These are phyloP conservation scores for Elegia similella DNA, from an alignment of 2,888 invertebrate genomes.

Conservation along the genomic window DNA sequence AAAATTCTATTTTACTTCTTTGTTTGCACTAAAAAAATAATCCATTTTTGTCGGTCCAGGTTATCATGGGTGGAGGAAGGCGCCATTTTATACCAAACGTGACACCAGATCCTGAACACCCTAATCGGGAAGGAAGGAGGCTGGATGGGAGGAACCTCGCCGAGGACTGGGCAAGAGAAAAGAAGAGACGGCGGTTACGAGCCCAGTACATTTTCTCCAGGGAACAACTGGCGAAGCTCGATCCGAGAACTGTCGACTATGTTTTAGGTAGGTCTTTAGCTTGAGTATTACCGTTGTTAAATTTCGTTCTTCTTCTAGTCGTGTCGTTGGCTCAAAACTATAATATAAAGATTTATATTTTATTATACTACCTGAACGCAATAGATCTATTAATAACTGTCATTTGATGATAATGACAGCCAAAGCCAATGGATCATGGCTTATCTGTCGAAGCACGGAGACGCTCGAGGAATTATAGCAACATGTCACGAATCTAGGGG, in stretches of 20 bases:
- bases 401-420: too few species aligned
- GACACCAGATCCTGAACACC: conserved; percentile 85
- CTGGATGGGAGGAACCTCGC: conserved; percentile 90
- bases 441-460: too few species aligned
- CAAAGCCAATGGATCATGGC: too few species aligned
- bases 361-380: too few species aligned
- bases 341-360: too few species aligned
- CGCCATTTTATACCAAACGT: conserved; percentile 88
- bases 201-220: conserved; percentile 88
- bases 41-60: conserved; percentile 80
- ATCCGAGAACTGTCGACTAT: conserved; percentile 87
- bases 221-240: conserved; percentile 86
- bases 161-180: conserved; percentile 89
- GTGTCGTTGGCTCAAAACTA: too few species aligned
- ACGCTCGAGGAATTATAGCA: too few species aligned
- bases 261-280: conserved; percentile 83
- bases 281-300: background rate
- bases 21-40: too few species aligned
- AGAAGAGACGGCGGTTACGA: conserved; percentile 84
- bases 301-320: too few species aligned
- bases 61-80: conserved; percentile 89
- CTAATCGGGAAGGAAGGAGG: conserved; percentile 86
- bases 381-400: too few species aligned
- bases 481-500: too few species aligned
- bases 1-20: too few species aligned